A percentile compares a stretch with the other conserved stretches of the same genome.
phyloP scores from a whole-genome alignment of 2,888 invertebrate genomes.

The Sialis fuliginosa region DNA sequence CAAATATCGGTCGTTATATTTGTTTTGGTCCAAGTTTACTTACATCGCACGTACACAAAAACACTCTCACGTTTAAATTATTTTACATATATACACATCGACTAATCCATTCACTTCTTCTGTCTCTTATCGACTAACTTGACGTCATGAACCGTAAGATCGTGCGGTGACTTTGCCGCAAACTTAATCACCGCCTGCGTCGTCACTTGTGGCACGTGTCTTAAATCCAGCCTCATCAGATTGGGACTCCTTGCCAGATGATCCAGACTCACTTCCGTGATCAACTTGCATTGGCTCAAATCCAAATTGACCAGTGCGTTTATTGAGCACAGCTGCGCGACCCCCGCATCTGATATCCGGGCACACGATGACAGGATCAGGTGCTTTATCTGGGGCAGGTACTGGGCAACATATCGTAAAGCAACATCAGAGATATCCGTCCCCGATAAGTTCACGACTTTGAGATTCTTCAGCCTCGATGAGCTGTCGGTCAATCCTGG shows the following conservation, averaged over 20 bases:
- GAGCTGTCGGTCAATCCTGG: constrained; percentile 58
- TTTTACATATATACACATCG: too few species aligned
- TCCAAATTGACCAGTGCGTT: constrained; percentile 54
- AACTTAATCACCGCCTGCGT: constrained; percentile 71
- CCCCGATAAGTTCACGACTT: constrained; percentile 60
- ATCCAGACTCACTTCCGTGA: constrained; percentile 68
- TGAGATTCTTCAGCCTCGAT: constrained; percentile 58
- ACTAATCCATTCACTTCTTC: constrained; percentile 1
- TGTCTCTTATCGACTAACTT: constrained; percentile 48
- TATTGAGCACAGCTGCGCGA: constrained; percentile 70
- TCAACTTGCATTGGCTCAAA: constrained; percentile 62
- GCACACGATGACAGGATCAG: constrained; percentile 76
- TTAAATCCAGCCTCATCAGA: constrained; percentile 52
- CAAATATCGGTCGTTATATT: too few species aligned
- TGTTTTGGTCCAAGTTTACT: too few species aligned
- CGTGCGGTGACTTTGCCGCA: constrained; percentile 62
- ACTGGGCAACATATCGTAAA: constrained; percentile 56
- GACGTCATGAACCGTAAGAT: constrained; percentile 62
- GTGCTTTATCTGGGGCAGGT: constrained; percentile 52
- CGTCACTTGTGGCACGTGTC: constrained; percentile 64
- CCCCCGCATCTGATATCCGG: constrained; percentile 76
- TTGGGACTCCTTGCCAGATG: constrained; percentile 61
- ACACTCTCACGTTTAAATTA: too few species aligned
- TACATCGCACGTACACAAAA: too few species aligned
- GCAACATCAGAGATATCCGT: constrained; percentile 84